Evolutionary conservation across 2,797 vertebrate species (phyloP).

Genomic region (Acomys russatus): DNA sequence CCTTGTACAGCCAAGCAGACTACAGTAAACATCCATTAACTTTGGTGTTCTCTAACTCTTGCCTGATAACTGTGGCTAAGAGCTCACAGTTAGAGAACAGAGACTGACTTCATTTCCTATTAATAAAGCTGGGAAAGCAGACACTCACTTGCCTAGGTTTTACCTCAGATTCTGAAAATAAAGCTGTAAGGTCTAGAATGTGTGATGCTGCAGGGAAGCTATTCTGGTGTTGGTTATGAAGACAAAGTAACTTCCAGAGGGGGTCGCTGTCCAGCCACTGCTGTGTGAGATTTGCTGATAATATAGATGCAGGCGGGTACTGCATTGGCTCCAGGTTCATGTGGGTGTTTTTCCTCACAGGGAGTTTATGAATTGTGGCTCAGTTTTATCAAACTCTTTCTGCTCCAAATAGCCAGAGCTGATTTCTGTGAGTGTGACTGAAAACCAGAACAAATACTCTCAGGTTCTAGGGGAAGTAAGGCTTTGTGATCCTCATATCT

Average conservation of each 20-base stretch:
- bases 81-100: not conserved
- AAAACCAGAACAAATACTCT: not conserved
- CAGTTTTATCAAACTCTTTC: not conserved
- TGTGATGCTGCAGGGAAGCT: not conserved
- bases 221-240: not conserved
- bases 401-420: not conserved
- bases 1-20: not conserved
- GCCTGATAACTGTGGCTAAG: not conserved
- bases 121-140: not conserved
- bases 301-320: too few species aligned
- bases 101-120: not conserved
- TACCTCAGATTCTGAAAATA: not conserved
- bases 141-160: not conserved
- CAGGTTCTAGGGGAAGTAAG: not conserved
- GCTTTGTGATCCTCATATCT: not conserved
- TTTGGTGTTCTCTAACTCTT: not conserved
- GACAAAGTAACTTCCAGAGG: not conserved
- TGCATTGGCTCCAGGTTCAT: not conserved
- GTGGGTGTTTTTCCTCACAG: not conserved
- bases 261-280: rapidly evolving
- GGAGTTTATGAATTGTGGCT: not conserved
- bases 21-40: not conserved
- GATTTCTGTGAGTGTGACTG: not conserved
- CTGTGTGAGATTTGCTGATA: not conserved
- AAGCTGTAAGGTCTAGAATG: not conserved